Evolutionary conservation across 2,797 vertebrate genomes (phyloP).

Genomic region (Poecilia velifera): DNA sequence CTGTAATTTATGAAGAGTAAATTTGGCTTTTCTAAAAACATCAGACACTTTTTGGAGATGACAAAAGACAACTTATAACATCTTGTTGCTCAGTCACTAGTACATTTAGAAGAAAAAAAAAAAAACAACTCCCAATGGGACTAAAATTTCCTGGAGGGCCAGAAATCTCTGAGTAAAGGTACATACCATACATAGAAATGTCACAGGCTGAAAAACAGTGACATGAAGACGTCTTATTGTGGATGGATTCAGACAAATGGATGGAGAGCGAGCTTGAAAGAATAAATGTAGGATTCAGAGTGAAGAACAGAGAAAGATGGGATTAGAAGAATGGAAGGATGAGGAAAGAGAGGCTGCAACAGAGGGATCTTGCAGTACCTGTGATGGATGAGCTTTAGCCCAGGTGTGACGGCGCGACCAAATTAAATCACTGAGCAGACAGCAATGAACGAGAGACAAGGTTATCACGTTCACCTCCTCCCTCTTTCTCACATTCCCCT

Average conservation of each 20-base stretch:
- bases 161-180: background rate
- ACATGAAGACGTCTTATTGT: conserved; percentile 14
- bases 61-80: background rate
- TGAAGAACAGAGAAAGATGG: conserved; percentile 14
- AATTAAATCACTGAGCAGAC: conserved; percentile 79
- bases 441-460: conserved; percentile 77
- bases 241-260: conserved; percentile 26
- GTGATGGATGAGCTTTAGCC: conserved; percentile 76
- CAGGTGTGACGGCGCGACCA: conserved; percentile 75
- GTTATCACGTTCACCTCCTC: conserved; percentile 68
- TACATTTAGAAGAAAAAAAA: background rate
- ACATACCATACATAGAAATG: background rate
- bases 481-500: conserved; percentile 7
- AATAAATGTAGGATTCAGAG: conserved; percentile 1
- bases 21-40: background rate
- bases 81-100: background rate
- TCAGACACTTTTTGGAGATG: background rate
- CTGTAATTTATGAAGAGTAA: no score
- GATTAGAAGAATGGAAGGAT: conserved; percentile 28
- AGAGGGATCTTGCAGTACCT: conserved; percentile 55
- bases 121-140: background rate
- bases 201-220: conserved; percentile 11
- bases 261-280: conserved; percentile 25
- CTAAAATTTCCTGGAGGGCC: background rate
- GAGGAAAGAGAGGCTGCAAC: conserved; percentile 15